These are phyloP conservation scores for Mechanitis messenoides DNA, from an alignment of 2,888 invertebrate genomes.

Conservation along the genomic window DNA sequence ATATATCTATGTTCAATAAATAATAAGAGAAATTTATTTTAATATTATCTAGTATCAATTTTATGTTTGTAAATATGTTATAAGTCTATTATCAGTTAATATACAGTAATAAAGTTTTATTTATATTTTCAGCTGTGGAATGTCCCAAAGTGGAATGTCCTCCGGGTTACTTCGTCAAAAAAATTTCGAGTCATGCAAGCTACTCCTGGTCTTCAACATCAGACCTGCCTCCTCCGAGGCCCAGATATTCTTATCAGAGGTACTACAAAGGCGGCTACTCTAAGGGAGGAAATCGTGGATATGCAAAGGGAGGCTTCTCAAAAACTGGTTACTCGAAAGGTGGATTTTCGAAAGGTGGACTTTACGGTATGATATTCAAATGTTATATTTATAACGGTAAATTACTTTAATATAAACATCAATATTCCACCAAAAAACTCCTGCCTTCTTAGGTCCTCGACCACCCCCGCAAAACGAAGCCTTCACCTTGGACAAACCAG, in stretches of 20 bases:
- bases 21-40: too few species aligned
- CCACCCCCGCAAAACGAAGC: slow-evolving; percentile 44
- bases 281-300: slow-evolving; percentile 36
- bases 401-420: neutral
- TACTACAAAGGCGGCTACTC: slow-evolving; percentile 46
- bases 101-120: neutral
- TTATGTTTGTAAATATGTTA: too few species aligned
- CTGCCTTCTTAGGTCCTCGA: slow-evolving; percentile 31
- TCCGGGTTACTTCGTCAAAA: slow-evolving; percentile 75
- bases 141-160: slow-evolving; percentile 78
- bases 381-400: neutral
- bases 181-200: slow-evolving; percentile 47
- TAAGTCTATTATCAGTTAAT: too few species aligned
- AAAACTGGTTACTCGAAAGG: slow-evolving; percentile 41
- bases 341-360: slow-evolving; percentile 43
- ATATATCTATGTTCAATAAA: neutral
- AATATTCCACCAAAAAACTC: neutral
- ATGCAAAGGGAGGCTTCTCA: slow-evolving; percentile 38
- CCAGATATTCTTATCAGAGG: slow-evolving; percentile 56
- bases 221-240: slow-evolving; percentile 62
- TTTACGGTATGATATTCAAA: slow-evolving; percentile 27
- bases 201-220: slow-evolving; percentile 78
- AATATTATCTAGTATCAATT: too few species aligned
- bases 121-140: slow-evolving; percentile 44
- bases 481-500: slow-evolving; percentile 57